Base-by-base conservation (phyloP, 2,888 invertebrate genomes). In the Netelia fuscicornis region DNA sequence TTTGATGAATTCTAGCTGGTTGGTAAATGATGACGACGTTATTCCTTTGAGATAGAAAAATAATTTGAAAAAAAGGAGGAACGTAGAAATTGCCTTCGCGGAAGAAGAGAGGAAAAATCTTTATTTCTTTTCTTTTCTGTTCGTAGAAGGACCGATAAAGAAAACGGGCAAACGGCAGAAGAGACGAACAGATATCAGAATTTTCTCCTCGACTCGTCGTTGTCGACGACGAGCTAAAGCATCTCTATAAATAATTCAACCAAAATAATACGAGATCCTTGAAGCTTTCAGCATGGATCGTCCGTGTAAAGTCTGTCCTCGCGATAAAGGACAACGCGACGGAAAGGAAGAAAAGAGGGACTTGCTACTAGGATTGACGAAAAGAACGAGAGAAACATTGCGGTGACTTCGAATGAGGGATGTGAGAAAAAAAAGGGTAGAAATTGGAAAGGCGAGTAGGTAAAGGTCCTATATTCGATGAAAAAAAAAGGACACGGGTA, bases 171-270 rank as follows among this genome's bases (percentile, higher is more conserved):
- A 75, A 30, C 67, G 64, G 20, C 58, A 20, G 56, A 25, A 62
- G 62, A 56, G 42, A 13, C 42, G 68, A 62, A 54, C 54, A 17
- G 62, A 70, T 64, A 62, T 17, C 30, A 62, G 13, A 78, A 80
- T 71, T 11, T 48, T 54, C 70, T 79, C 10, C 78, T 70, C 25
- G 70, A 77, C 54, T 78, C 58, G 44, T 44, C 70, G 30, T 52
- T 80, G 65, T 8, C 56, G 77, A 71, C 52, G 6, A 58, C n/a
- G 58, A 58, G 65, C 65, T 67, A 84, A 80, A 83, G 87, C 82
- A 86, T 87, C 87, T 91, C 92, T 91, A 92, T 93, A 93, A 93
- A 93, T 93, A 93, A 93, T 93, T 93, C 93, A 92, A 90, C 89
- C 87, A 89, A 92, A 92, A 93, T 91, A 91, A 91, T 91, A 91